phyloP scores from a whole-genome alignment of 2,113 vertebrate genomes.

The Tautogolabrus adspersus region DNA sequence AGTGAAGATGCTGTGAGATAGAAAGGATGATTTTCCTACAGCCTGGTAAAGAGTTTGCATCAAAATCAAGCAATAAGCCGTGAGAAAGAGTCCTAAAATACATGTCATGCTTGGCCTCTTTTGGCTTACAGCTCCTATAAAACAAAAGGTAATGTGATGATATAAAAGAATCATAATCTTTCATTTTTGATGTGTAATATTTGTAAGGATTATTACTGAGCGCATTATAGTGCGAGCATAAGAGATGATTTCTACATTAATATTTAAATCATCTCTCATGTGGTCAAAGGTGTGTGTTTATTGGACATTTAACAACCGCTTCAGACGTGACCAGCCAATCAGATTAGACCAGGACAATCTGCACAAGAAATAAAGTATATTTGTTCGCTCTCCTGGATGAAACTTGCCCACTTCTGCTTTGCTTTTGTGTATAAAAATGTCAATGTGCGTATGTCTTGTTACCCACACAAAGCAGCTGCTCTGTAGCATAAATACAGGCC shows the following conservation, averaged over 20 bases:
- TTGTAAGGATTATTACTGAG: conserved; percentile 27
- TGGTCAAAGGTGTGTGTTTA: conserved; percentile 66
- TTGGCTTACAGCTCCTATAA: not conserved
- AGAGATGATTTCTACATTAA: conserved; percentile 59
- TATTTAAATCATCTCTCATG: conserved; percentile 55
- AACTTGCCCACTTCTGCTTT: conserved; percentile 35
- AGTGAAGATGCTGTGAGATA: conserved; percentile 33
- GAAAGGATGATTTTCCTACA: not conserved
- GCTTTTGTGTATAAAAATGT: conserved; percentile 60
- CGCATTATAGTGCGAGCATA: conserved; percentile 26
- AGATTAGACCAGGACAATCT: too few species aligned
- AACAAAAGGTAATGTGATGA: not conserved
- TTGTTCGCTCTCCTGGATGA: not conserved
- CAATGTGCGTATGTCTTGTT: conserved; percentile 53
- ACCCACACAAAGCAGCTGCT: conserved; percentile 62
- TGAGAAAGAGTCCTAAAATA: not conserved
- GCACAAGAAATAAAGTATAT: too few species aligned
- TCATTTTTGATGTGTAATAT: conserved; percentile 56
- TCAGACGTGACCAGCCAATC: not conserved
- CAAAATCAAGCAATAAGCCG: not conserved
- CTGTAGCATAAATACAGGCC: conserved; percentile 71
- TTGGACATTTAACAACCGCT: conserved; percentile 60
- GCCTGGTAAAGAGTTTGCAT: not conserved
- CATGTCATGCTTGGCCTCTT: not conserved
- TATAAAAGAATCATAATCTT: conserved; percentile 56